Percentiles rank a stretch among this genome's conserved stretches.
These are phyloP conservation scores for Chaenocephalus aceratus DNA, from an alignment of 2,113 vertebrate species.

Conservation along the genomic window DNA sequence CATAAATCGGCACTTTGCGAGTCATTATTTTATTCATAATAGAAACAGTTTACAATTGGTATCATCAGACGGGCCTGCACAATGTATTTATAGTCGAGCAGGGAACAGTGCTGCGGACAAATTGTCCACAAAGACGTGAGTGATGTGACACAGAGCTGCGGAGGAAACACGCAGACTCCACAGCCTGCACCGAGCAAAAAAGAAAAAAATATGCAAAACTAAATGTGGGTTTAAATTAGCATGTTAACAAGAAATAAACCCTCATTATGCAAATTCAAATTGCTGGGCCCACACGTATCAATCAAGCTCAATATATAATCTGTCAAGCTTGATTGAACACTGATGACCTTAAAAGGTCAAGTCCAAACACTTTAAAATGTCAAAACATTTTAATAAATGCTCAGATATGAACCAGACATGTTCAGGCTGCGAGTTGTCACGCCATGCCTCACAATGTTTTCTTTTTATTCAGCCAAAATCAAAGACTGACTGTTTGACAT, in stretches of 20 bases:
- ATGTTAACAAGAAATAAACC: neutral
- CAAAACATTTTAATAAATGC: conserved; percentile 1
- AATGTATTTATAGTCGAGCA: conserved; percentile 49
- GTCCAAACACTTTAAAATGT: conserved; percentile 35
- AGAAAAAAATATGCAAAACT: too few relatives aligned
- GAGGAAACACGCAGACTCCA: conserved; percentile 21
- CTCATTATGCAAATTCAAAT: neutral
- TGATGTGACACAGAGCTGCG: conserved; percentile 47
- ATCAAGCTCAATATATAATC: neutral
- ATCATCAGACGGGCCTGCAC: neutral
- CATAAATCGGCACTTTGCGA: conserved; percentile 29
- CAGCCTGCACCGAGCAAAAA: neutral
- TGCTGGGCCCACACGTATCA: neutral
- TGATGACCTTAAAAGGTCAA: conserved; percentile 4
- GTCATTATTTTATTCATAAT: conserved; percentile 66
- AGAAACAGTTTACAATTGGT: conserved; percentile 66
- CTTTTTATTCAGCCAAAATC: conserved; percentile 1
- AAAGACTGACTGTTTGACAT: conserved; percentile 26
- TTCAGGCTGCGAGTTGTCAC: neutral
- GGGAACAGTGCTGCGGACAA: conserved; percentile 52
- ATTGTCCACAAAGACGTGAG: conserved; percentile 67
- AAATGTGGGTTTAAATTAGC: neutral
- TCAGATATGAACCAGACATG: neutral
- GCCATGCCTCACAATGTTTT: conserved; percentile 5
- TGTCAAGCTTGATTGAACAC: conserved; percentile 9